Base-by-base conservation (phyloP, 2,797 vertebrate species). In the Acipenser ruthenus region DNA sequence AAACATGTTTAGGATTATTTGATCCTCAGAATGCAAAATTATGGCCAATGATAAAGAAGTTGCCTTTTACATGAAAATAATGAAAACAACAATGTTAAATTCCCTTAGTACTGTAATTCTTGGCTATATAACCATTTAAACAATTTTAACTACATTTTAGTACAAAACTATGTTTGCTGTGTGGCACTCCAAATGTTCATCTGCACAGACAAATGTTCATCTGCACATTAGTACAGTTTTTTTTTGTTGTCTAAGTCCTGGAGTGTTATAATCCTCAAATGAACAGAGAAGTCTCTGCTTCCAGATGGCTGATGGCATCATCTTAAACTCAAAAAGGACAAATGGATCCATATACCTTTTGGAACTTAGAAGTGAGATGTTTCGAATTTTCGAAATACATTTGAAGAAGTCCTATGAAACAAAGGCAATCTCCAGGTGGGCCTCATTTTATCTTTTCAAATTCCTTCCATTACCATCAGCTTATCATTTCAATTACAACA, bases 401-500 rank as follows among this genome's bases (percentile, higher is more conserved):
- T 7, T 58, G 2, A 53, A 53, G 55, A 58, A 37, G 60, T 62
- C 18, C 18, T 47, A 58, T 58, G 60, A 10, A 37, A 62, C 1
- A 10, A 10, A 48, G 23, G 18, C 60, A 11, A 18, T 37, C 18
- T 62, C 37, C 18, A 37, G 18, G 60, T 23, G n/a, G 60, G 12
- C 18, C 13, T 62, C 37, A 9, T 7, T n/a, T 48, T 23, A 62
- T 18, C 18, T 13, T 6, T 62, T 6, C 60, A 48, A 37, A 9
- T 62, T 37, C 18, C 18, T 18, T 37, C 78, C 82, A 80, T 81
- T 79, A 83, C 73, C 86, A 88, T 86, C 82, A 86, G 79, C 80
- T 72, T 76, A 84, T 88, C 88, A 87, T 86, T 89, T 90, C 84
- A 92, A 90, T 92, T 90, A 94, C 89, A 89, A 93, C 92, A 87